Conservation (phyloP, 1,140 invertebrate species). For the Sitodiplosis mosellana region DNA sequence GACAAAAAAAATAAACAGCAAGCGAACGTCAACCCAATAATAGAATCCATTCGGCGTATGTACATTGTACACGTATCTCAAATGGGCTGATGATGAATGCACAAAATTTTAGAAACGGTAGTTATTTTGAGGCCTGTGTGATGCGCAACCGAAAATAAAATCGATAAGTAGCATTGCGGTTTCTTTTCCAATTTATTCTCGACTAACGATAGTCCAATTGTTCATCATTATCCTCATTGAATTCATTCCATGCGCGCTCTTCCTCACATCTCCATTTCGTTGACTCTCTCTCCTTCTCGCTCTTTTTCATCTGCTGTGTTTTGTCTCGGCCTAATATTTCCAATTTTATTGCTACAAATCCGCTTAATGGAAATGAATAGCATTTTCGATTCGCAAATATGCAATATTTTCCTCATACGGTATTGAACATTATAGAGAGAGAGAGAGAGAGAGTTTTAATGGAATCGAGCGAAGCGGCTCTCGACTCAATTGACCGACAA, state of each 20-base stretch:
- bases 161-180: background rate
- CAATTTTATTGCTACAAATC: background rate
- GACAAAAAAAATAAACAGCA: too few species aligned
- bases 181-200: slow-evolving; percentile 1
- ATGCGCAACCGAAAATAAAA: too few species aligned
- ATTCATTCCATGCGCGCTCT: background rate
- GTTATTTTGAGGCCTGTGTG: too few species aligned
- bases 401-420: background rate
- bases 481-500: background rate
- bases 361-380: background rate
- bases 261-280: too few species aligned
- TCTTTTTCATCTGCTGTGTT: background rate
- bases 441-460: too few species aligned
- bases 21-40: too few species aligned
- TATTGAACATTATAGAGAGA: too few species aligned
- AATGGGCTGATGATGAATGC: too few species aligned
- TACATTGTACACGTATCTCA: too few species aligned
- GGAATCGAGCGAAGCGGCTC: background rate
- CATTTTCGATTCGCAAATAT: background rate
- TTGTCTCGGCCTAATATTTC: background rate
- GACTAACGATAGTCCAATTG: background rate
- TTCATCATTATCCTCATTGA: background rate
- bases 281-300: too few species aligned
- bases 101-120: too few species aligned
- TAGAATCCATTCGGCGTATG: too few species aligned